These are phyloP conservation scores for Malurus alboscapulatus DNA, from an alignment of 2,113 vertebrate genomes.

Conservation along the genomic window DNA sequence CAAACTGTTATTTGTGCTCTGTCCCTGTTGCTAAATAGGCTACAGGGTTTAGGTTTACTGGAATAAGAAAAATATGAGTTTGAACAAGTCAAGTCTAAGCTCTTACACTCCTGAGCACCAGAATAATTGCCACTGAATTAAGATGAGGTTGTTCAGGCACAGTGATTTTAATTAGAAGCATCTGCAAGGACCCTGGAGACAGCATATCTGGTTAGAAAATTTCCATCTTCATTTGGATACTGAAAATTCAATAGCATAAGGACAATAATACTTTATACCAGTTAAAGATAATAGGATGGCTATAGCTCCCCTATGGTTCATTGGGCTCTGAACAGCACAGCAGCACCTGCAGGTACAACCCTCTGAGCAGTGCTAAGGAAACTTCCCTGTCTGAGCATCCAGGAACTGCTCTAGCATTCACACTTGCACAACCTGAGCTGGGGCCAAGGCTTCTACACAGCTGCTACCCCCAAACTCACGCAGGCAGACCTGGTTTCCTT, in stretches of 20 bases:
- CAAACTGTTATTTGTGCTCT: slow-evolving; percentile 2
- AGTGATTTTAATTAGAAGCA: neutral
- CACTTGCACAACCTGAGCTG: neutral
- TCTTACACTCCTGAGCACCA: neutral
- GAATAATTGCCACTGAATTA: neutral
- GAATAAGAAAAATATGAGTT: neutral
- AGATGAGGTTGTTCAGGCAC: neutral
- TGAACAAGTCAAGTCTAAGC: neutral
- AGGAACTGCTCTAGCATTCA: neutral
- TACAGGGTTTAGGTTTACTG: neutral
- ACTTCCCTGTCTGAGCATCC: neutral
- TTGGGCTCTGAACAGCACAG: neutral
- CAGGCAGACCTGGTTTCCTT: neutral
- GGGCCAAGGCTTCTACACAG: fast-evolving
- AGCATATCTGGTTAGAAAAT: neutral
- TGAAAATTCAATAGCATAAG: neutral
- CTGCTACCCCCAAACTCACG: neutral
- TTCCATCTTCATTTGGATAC: neutral
- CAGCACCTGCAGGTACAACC: neutral
- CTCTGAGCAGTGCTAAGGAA: neutral
- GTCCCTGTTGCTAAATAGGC: neutral
- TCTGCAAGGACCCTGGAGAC: neutral
- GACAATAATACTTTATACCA: neutral
- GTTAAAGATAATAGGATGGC: neutral
- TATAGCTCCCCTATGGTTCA: neutral